A percentile compares a stretch with the other conserved stretches of the same genome.
Conservation (phyloP, 1,140 invertebrate species). For the Euura saliciscinereae region DNA sequence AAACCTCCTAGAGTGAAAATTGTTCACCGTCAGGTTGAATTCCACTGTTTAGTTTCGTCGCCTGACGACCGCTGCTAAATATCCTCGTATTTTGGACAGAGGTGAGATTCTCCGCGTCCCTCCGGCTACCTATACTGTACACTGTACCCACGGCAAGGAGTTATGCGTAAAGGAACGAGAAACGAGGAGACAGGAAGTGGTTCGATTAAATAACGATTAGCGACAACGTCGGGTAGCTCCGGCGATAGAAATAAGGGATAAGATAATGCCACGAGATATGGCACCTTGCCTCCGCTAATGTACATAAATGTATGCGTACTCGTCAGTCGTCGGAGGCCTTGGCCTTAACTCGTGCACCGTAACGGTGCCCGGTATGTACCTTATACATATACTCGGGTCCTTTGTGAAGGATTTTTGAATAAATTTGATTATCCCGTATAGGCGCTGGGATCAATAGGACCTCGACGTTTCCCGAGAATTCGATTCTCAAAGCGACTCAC, state of each 20-base stretch:
- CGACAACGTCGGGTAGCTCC: neutral
- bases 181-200: neutral
- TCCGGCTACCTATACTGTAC: no score
- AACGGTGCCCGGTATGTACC: neutral
- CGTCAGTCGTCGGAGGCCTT: neutral
- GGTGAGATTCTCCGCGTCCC: no score
- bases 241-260: conserved; percentile 1
- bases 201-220: conserved; percentile 7
- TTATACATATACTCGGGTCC: no score
- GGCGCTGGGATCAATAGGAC: no score
- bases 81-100: no score
- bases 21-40: no score
- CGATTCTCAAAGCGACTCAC: no score
- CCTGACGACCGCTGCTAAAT: no score
- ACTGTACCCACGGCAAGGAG: no score
- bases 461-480: no score
- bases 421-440: neutral
- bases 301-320: neutral
- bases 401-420: neutral
- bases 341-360: neutral
- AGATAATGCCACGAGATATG: neutral
- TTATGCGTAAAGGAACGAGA: no score
- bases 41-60: no score
- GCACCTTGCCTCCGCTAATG: neutral
- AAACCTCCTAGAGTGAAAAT: neutral